Base-by-base conservation (phyloP, 1,140 invertebrate species). In the Neodiprion pinetum region DNA sequence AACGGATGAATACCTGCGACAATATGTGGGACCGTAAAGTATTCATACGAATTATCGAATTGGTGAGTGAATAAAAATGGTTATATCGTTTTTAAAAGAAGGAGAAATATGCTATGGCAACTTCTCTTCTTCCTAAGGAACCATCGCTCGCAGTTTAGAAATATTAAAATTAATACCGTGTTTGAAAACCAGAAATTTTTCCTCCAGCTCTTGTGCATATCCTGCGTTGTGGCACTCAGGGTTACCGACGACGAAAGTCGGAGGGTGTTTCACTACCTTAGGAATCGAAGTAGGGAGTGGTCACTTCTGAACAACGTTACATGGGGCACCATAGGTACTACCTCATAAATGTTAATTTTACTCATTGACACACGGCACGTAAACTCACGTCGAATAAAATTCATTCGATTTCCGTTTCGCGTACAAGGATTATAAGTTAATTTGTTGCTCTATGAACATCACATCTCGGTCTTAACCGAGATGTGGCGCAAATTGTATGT, bases 261-360 rank as follows among this genome's bases (percentile, higher is more conserved):
- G 68, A 88, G 93, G 73, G 85, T 94, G 61, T 91, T 91, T 73
- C 89, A 92, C 67, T 91, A 92, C 74, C 86, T 94, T 67, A 91
- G 94, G 83, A 94, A 94, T 86, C 84, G 93, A 47, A 94, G 93
- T 40, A 87, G 91, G 72, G 93, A 94, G 86, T 94, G 93, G 93
- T 92, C 92, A n/a, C 88, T 94, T 7, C 84, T 94, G 69, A 93
- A 91, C 74, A 94, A 93, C 74, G 90, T 94, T 49, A 94, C 93
- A 0, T 94, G 93, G 92, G 92, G 91, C 90, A 74, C 90, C 88
- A 79, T 94, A 90, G 87, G 93, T 92, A 85, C 90, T 87, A 86
- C 28, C 4, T 40, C 5, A 40, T 40, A 40, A 40, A 5, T 48
- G 12, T 70, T 69, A 49, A 73, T 75, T 23, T 40, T 28, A 17